Evolutionary conservation across 1,140 invertebrate genomes (phyloP), one percentile per base, ranked within the genome.

Genomic region (Drosophila serrata): DNA sequence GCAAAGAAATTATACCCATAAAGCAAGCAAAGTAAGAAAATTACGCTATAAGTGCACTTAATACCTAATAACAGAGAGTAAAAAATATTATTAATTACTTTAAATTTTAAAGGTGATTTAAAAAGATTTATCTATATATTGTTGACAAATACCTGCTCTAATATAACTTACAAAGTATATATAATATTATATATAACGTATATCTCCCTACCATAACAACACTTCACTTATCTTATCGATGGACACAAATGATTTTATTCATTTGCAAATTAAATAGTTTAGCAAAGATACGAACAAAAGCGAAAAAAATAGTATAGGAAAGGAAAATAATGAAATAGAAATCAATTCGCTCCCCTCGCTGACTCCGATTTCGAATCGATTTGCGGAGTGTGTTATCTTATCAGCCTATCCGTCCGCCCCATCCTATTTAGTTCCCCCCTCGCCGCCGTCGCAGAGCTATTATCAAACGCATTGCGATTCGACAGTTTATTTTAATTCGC

Each of bases 381-480:
- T 61, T 60, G 33, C 37, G 42, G 46, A 57, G n/a, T 19, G 17
- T 33, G 58, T 80, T 87, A 87, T 87, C 82, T 87, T 72, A 86
- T 86, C 82, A 51, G 58, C 40, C 48, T 43, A 62, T 60, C 61
- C 29, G 58, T 53, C 27, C 27, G n/a, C 48, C 56, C 39, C 29
- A 7, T 35, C 29, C 29, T 17, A 11, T 31, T 27, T 11, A 12
- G 11, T 29, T 17, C 53, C 7, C 17, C 43, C 35, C 55, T 37
- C n/a, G 19, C 17, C 42, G 3, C 13, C 22, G 4, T 19, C 39
- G 0, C 2, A 17, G 31, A 39, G 64, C 43, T 27, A 77, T 77
- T 77, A 77, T 77, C 63, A 77, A 48, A 68, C 73, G 75, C 74
- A 72, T 70, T 72, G 43, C 49, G 19, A 57, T 70, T 72, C 51